Conservation (phyloP, 2,113 vertebrate genomes). For the Rattus rattus region DNA sequence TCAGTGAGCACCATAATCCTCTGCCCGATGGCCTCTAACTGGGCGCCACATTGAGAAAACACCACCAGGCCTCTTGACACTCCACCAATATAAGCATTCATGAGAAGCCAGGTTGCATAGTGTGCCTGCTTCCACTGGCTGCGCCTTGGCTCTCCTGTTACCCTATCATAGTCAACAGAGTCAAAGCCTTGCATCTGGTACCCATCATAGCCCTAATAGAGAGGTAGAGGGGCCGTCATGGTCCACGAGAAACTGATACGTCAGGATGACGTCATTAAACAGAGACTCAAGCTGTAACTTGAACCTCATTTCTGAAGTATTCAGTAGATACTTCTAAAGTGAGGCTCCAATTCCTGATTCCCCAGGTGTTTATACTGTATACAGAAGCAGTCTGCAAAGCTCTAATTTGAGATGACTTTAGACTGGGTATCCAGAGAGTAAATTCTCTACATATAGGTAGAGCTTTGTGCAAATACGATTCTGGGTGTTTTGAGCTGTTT, state of each 20-base stretch:
- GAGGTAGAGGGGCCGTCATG: not conserved
- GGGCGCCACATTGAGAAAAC: not conserved
- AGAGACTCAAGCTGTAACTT: not conserved
- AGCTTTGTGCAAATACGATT: conserved; percentile 49
- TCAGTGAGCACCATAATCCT: not conserved
- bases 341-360: not conserved
- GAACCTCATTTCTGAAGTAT: not conserved
- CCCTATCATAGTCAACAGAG: not conserved
- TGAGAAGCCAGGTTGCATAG: not conserved
- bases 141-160: not conserved
- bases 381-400: not conserved
- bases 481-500: conserved; percentile 66
- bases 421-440: not conserved
- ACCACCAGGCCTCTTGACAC: not conserved
- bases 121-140: not conserved
- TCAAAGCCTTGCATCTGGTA: not conserved
- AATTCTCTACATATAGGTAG: not conserved
- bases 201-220: not conserved
- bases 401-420: conserved; percentile 44
- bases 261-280: not conserved
- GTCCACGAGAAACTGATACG: not conserved
- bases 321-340: conserved; percentile 7
- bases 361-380: not conserved
- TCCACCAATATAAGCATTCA: not conserved
- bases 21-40: not conserved